Evolutionary conservation across 2,888 invertebrate species (phyloP).

Genomic region (Reticulitermes lucifugus): DNA sequence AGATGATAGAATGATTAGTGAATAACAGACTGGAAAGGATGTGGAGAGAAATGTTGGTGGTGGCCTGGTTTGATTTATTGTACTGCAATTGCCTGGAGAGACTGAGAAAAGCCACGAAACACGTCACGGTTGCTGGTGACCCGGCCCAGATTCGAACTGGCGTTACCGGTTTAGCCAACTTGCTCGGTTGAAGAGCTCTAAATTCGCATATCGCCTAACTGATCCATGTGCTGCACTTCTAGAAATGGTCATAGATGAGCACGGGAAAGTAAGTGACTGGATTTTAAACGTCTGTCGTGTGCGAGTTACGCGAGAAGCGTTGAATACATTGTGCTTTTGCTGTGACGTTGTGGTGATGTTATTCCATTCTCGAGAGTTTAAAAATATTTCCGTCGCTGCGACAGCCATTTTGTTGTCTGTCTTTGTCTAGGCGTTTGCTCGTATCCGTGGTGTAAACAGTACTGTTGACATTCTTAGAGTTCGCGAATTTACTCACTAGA

Average conservation of each 20-base stretch:
- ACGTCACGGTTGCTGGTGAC: not conserved
- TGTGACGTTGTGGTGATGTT: conserved; percentile 26
- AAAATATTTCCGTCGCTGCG: conserved; percentile 38
- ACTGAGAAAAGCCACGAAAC: not conserved
- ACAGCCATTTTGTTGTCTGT: conserved; percentile 9
- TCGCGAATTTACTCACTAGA: not conserved
- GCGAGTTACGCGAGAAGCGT: not conserved
- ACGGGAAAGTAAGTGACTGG: not conserved
- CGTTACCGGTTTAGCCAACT: too few species aligned
- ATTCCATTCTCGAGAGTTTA: conserved; percentile 42
- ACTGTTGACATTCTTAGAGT: not conserved
- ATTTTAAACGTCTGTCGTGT: not conserved
- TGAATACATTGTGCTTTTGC: conserved; percentile 24
- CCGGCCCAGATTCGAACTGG: too few species aligned
- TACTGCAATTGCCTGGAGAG: too few species aligned
- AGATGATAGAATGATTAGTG: too few species aligned
- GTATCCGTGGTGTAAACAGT: not conserved
- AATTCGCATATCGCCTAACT: too few species aligned
- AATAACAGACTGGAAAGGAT: not conserved
- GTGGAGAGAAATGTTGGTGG: not conserved
- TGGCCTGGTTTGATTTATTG: too few species aligned
- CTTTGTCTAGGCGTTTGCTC: not conserved
- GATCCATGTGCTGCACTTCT: not conserved
- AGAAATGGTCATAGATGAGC: not conserved
- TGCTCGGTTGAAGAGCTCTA: too few species aligned